A percentile compares a stretch with the other conserved stretches of the same genome.
phyloP scores from a whole-genome alignment of 2,797 vertebrate genomes.

The Rhynchonycteris naso region DNA sequence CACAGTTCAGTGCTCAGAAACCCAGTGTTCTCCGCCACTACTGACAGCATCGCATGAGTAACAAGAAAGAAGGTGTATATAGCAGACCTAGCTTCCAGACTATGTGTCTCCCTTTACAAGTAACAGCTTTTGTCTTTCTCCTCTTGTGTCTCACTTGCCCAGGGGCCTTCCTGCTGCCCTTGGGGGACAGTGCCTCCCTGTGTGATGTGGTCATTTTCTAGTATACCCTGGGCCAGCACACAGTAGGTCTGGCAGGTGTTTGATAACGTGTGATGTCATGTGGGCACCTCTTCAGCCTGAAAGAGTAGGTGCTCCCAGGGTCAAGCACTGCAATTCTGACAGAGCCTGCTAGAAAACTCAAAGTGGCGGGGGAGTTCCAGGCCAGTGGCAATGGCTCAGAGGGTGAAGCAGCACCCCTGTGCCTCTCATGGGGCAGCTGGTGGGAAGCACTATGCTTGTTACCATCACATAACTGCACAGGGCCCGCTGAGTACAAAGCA shows the following conservation, averaged over 20 bases:
- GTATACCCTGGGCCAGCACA: not conserved
- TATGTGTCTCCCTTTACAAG: not conserved
- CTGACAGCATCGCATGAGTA: accelerated
- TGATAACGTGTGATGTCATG: not conserved
- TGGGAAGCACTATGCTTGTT: not conserved
- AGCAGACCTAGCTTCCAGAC: not conserved
- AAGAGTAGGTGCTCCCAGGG: not conserved
- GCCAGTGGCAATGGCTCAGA: not conserved
- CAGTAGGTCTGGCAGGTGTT: not conserved
- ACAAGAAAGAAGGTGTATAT: not conserved
- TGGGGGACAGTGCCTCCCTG: not conserved
- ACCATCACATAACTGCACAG: not conserved
- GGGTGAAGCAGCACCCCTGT: not conserved
- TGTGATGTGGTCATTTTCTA: accelerated
- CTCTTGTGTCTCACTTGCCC: not conserved
- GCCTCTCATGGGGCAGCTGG: not conserved
- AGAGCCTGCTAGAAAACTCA: not conserved
- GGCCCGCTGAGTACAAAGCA: conserved; percentile 67
- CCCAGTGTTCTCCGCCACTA: not conserved
- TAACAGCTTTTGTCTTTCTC: not conserved
- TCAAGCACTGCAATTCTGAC: not conserved
- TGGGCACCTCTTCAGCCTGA: not conserved
- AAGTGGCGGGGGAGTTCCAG: not conserved
- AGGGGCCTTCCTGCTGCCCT: not conserved
- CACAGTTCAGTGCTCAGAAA: not conserved